phyloP scores from a whole-genome alignment of 2,797 vertebrate genomes.

The Enteromius argenteus region DNA sequence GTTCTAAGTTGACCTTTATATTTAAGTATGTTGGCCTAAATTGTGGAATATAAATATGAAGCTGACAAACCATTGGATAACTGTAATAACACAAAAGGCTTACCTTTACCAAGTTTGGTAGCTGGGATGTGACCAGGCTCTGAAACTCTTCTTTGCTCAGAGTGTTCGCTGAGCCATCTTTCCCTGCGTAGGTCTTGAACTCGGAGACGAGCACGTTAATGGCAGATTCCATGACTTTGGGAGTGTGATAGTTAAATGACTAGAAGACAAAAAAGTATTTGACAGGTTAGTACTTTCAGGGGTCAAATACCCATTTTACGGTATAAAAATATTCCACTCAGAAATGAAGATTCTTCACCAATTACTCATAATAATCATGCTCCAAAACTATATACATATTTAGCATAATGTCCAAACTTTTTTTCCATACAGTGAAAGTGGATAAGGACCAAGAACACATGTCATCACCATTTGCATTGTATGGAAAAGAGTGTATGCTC shows the following conservation, averaged over 20 bases:
- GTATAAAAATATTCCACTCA: background rate
- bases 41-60: background rate
- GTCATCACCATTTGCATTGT: background rate
- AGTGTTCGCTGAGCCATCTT: conserved; percentile 73
- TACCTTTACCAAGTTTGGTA: conserved; percentile 78
- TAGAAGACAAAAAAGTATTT: conserved; percentile 30
- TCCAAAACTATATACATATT: background rate
- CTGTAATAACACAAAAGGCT: conserved; percentile 1
- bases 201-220: conserved; percentile 74
- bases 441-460: background rate
- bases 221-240: conserved; percentile 77
- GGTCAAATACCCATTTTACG: background rate
- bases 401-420: background rate
- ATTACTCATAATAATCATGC: background rate
- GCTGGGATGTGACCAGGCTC: conserved; percentile 74
- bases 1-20: background rate
- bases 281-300: background rate
- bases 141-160: conserved; percentile 80
- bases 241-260: conserved; percentile 2
- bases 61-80: no score
- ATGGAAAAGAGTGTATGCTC: background rate
- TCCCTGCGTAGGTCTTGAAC: conserved; percentile 77
- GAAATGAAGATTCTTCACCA: background rate
- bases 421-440: background rate
- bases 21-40: background rate